These are phyloP conservation scores for Psittacula echo DNA, from an alignment of 2,797 vertebrate genomes.

Conservation along the genomic window DNA sequence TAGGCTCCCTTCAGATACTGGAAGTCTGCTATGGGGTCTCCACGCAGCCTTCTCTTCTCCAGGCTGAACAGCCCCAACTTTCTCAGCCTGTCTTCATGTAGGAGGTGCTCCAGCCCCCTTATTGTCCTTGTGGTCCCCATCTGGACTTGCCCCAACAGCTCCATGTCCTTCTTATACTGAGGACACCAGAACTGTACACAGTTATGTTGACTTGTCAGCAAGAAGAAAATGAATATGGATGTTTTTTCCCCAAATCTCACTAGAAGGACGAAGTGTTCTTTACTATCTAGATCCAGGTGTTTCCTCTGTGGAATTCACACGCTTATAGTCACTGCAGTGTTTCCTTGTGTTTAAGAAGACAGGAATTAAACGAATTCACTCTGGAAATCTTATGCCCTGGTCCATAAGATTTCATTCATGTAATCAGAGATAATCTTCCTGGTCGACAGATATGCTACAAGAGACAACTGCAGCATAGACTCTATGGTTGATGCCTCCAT, in stretches of 20 bases:
- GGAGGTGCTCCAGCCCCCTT: neutral
- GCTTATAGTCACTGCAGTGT: neutral
- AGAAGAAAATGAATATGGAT: neutral
- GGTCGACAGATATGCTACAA: neutral
- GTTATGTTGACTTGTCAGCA: neutral
- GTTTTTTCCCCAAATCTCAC: neutral
- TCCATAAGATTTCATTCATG: neutral
- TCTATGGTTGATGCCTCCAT: neutral
- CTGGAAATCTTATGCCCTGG: neutral
- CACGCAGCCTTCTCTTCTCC: neutral
- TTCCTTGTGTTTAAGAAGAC: neutral
- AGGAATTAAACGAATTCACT: neutral
- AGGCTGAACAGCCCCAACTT: neutral
- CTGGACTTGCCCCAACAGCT: neutral
- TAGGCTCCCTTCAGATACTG: neutral
- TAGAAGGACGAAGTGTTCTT: neutral
- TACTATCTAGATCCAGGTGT: neutral
- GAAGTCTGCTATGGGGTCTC: neutral
- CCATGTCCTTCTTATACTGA: neutral
- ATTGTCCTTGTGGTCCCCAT: neutral
- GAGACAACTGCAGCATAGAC: neutral
- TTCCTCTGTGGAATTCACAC: neutral
- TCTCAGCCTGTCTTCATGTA: neutral
- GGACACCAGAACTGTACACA: neutral
- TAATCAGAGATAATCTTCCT: neutral